phyloP scores from a whole-genome alignment of 2,888 invertebrate genomes.

The Aphrophora alni region DNA sequence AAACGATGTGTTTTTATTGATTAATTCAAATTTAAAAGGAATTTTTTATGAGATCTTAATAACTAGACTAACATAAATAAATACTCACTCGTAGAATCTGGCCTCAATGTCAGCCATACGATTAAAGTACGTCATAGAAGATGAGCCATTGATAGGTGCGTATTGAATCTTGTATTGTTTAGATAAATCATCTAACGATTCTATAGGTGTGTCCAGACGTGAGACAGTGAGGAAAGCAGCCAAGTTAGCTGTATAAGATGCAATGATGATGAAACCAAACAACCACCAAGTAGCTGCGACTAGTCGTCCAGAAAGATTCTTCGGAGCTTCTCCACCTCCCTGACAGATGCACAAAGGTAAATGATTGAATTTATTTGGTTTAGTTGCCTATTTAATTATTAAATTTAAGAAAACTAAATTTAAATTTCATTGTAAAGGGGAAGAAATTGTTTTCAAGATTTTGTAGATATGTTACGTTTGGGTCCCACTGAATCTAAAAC shows the following conservation, averaged over 20 bases:
- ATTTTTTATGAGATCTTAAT: no score
- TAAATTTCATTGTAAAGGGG: no score
- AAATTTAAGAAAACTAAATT: no score
- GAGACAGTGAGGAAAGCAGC: constrained; percentile 97
- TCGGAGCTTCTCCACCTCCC: constrained; percentile 95
- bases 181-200: constrained; percentile 91
- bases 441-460: no score
- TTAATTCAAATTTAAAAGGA: no score
- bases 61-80: no score
- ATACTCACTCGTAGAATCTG: constrained; percentile 87
- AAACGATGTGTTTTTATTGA: no score
- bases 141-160: constrained; percentile 86
- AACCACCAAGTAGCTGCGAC: constrained; percentile 99
- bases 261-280: constrained; percentile 98
- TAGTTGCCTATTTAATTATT: no score
- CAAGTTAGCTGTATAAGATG: constrained; percentile 97
- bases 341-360: no score
- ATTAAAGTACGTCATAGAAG: constrained; percentile 93
- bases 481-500: no score
- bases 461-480: no score
- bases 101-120: constrained; percentile 96
- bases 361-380: no score
- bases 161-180: constrained; percentile 97
- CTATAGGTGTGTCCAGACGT: constrained; percentile 89
- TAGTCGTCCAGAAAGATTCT: constrained; percentile 92